Base-by-base conservation (phyloP, 1,140 invertebrate species). In the Myzus persicae region DNA sequence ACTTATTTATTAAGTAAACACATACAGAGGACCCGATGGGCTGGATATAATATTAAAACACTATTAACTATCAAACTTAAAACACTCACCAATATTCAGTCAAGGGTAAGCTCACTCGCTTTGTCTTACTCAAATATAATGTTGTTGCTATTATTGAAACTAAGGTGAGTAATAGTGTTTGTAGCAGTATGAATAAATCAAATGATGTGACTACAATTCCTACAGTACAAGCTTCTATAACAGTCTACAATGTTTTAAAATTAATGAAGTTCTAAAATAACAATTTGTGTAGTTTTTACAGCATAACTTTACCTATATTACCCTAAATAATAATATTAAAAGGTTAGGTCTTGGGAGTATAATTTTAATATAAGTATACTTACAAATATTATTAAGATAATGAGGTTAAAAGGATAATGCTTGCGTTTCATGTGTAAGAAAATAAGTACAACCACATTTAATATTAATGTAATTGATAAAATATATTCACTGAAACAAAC, bases 351-450 rank as follows among this genome's bases (percentile, higher is more conserved):
- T 67, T 18, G n/a, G 2, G n/a, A 31, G 18, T n/a, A 18, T n/a
- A 67, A n/a, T 14, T 67, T 67, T 3, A n/a, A 76, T n/a, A n/a
- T 14, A 5, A 24, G 38, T 38, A 42, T 85, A 93, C 91, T 93
- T n/a, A 93, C 91, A 84, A 93, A 93, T 54, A 93, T 54, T 20
- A 93, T 93, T 93, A 93, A 93, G 22, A 93, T 84, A 40, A 93
- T 51, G 85, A 93, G 46, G 31, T 93, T 93, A 4, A 46, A 11
- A 51, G 91, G 91, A 85, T 51, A 93, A 54, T 93, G 44, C 38
- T 93, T 93, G 81, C 91, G 91, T 54, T 93, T 93, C 91, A 93
- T 93, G 38, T 93, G 91, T 54, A 93, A 51, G 59, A 85, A 82
- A 42, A 93, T 93, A 42, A 93, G 26, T 84, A 93, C 46, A 26